Percentiles rank a stretch among this genome's conserved stretches.
These are phyloP conservation scores for Mesembrinibis cayennensis DNA, from an alignment of 2,113 vertebrate species.

Conservation along the genomic window DNA sequence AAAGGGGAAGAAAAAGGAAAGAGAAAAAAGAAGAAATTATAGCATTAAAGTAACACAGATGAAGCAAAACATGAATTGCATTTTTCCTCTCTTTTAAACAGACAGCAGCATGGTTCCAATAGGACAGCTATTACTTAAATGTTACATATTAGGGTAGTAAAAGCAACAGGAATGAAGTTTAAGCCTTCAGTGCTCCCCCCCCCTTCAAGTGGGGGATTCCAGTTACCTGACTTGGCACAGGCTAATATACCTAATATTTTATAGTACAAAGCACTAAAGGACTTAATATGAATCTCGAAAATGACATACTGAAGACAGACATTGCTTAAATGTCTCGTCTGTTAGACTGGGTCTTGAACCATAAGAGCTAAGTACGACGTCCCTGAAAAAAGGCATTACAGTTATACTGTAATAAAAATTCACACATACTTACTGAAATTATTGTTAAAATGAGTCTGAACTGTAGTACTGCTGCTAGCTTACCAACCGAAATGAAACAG, in stretches of 20 bases:
- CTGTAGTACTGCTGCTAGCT: not conserved
- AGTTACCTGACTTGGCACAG: not conserved
- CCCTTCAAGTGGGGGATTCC: not conserved
- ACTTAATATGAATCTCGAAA: not conserved
- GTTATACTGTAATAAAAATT: not conserved
- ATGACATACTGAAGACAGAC: not conserved
- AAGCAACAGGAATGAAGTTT: not conserved
- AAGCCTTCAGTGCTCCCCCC: not conserved
- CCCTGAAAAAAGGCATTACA: not conserved
- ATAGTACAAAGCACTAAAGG: not conserved
- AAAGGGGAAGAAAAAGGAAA: not conserved
- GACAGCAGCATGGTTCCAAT: rapidly evolving
- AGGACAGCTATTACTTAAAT: not conserved
- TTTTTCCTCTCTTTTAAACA: not conserved
- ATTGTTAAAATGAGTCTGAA: not conserved
- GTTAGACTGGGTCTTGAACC: not conserved
- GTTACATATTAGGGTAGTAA: not conserved
- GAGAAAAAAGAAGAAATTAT: not conserved
- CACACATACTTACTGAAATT: not conserved
- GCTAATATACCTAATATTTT: not conserved
- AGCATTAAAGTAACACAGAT: not conserved
- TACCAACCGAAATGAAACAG: not conserved
- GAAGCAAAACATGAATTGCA: not conserved
- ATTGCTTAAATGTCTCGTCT: not conserved
- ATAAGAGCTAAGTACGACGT: not conserved